Evolutionary conservation across 37 sponge, comb jelly and placozoan species (phyloP).

Genomic region (Theonella swinhoei): DNA sequence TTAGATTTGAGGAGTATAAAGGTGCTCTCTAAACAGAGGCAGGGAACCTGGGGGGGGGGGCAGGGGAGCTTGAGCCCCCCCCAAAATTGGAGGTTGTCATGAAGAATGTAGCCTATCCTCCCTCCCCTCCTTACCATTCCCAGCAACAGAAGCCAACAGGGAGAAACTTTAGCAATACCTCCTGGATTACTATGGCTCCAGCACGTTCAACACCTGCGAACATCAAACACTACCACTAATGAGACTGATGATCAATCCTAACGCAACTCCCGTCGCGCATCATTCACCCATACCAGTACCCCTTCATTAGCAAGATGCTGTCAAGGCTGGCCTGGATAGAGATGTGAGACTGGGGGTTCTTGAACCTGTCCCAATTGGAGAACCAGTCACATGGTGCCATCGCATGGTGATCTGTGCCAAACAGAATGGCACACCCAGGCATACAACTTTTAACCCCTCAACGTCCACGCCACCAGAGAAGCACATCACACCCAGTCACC

Average conservation of each 20-base stretch:
- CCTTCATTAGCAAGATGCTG: conserved; percentile 9
- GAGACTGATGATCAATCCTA: conserved; percentile 14
- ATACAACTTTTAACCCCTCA: conserved; percentile 11
- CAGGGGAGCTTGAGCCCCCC: too few relatives aligned
- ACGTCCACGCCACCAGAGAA: conserved; percentile 14
- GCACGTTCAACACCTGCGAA: conserved; percentile 11
- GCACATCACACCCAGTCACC: conserved; percentile 16
- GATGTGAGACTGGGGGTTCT: conserved; percentile 25
- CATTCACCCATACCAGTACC: conserved; percentile 18
- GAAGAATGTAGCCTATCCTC: too few relatives aligned
- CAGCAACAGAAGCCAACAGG: conserved; percentile 21
- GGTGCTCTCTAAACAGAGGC: too few relatives aligned
- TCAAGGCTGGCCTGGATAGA: conserved; percentile 9
- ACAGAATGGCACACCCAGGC: conserved; percentile 2
- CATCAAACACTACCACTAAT: conserved; percentile 10
- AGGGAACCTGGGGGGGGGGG: too few relatives aligned
- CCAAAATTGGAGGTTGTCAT: too few relatives aligned
- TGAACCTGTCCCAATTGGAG: conserved; percentile 25
- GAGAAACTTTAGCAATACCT: conserved; percentile 13
- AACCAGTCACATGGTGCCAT: conserved; percentile 12
- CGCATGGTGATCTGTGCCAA: neutral
- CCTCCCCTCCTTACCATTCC: too few relatives aligned
- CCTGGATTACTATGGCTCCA: conserved; percentile 20
- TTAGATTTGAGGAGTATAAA: too few relatives aligned
- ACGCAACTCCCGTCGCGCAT: conserved; percentile 15